These are phyloP conservation scores for Paramuricea clavata DNA, from an alignment of 92 coral and sea anemone genomes.

Conservation along the genomic window DNA sequence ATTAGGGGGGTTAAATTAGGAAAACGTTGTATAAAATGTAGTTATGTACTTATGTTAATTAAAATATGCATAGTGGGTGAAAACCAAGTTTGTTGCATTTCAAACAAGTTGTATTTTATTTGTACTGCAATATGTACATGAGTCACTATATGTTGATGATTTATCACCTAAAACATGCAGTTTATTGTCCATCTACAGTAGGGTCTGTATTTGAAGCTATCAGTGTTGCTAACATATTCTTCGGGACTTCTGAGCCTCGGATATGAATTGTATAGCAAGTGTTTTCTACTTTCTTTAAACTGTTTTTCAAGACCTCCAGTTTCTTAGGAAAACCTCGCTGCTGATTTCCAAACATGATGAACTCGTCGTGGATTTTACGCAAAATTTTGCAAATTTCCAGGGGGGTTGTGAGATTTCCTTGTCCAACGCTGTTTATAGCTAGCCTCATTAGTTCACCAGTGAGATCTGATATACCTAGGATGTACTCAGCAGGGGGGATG, in stretches of 20 bases:
- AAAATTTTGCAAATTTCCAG: conserved; percentile 81
- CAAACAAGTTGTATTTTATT: too few relatives aligned
- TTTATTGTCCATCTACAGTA: not conserved
- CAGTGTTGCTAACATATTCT: conserved; percentile 73
- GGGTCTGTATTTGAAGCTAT: not conserved
- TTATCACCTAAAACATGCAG: too few relatives aligned
- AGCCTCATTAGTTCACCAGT: conserved; percentile 98
- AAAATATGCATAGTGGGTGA: not conserved
- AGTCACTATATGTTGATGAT: too few relatives aligned
- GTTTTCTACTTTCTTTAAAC: conserved; percentile 86
- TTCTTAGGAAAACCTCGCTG: conserved; percentile 79
- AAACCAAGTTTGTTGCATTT: too few relatives aligned
- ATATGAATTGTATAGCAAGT: conserved; percentile 92
- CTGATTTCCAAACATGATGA: conserved; percentile 76
- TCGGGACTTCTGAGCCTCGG: conserved; percentile 93
- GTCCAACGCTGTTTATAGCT: conserved; percentile 89
- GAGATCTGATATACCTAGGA: conserved; percentile 95
- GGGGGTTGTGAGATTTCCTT: conserved; percentile 82
- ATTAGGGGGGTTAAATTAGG: not conserved
- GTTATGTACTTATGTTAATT: not conserved
- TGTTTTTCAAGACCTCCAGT: conserved; percentile 76
- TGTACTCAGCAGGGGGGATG: conserved; percentile 81
- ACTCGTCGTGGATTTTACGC: conserved; percentile 77
- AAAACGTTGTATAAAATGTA: not conserved
- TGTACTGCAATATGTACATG: too few relatives aligned